phyloP scores from a whole-genome alignment of 2,888 invertebrate genomes.

The Glaucopsyche alexis region DNA sequence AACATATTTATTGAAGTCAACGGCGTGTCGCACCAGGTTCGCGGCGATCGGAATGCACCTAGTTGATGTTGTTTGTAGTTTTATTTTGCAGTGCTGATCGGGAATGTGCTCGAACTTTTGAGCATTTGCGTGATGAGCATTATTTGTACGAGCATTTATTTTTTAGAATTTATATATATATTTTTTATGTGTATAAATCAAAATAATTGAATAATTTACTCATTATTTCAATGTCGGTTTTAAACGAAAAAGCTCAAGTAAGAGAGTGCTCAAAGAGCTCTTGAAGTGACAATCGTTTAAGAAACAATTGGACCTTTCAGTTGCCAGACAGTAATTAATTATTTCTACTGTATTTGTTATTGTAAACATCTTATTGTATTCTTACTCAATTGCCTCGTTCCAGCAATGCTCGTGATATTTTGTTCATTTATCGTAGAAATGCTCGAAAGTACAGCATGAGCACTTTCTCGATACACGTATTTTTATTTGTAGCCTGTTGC shows the following conservation, averaged over 20 bases:
- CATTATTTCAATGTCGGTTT: neutral
- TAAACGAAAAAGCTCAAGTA: neutral
- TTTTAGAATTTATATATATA: too few relatives aligned
- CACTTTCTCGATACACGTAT: conserved; percentile 35
- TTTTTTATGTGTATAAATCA: too few relatives aligned
- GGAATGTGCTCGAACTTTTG: neutral
- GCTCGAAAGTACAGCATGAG: neutral
- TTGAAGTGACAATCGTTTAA: neutral
- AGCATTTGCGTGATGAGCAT: too few relatives aligned
- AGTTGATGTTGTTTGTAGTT: conserved; percentile 39
- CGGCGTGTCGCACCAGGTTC: conserved; percentile 95
- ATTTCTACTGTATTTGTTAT: too few relatives aligned
- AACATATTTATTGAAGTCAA: conserved; percentile 97
- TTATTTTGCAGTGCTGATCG: conserved; percentile 34
- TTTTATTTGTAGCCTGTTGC: conserved; percentile 62
- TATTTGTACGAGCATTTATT: too few relatives aligned
- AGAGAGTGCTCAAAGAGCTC: neutral
- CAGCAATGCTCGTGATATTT: neutral
- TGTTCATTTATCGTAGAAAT: neutral
- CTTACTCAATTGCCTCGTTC: neutral
- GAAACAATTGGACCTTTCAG: neutral
- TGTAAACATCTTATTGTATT: neutral
- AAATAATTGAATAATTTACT: neutral
- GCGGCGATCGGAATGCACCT: conserved; percentile 23
- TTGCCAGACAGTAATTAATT: neutral